Evolutionary conservation across 2,797 vertebrate genomes (phyloP).

Genomic region (Catamblyrhynchus diadema): DNA sequence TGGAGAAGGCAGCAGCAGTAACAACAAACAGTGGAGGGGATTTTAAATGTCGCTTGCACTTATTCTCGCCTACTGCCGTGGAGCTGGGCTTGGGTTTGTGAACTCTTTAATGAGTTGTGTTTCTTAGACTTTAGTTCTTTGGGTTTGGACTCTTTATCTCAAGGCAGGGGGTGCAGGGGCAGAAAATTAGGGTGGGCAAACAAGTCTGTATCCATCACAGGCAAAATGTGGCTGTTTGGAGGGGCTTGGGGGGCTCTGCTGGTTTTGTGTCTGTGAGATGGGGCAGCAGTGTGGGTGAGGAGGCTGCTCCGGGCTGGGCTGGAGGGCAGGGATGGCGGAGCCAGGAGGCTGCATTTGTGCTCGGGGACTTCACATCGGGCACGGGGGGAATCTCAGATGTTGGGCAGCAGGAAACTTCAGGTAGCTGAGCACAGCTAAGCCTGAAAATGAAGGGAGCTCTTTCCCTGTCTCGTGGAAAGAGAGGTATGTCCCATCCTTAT

Average conservation of each 20-base stretch:
- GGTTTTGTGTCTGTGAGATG: not conserved
- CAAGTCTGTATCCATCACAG: not conserved
- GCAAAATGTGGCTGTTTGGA: not conserved
- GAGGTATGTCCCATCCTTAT: not conserved
- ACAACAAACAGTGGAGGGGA: slow-evolving; percentile 14
- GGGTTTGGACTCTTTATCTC: not conserved
- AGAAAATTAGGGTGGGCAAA: not conserved
- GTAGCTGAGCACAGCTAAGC: not conserved
- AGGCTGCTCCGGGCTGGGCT: not conserved
- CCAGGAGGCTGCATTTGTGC: not conserved
- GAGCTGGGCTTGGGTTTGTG: not conserved
- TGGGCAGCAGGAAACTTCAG: not conserved
- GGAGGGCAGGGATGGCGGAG: not conserved
- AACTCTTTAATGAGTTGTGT: slow-evolving; percentile 20
- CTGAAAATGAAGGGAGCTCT: not conserved
- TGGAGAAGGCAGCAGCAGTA: slow-evolving; percentile 29
- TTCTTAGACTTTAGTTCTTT: not conserved
- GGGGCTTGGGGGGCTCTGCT: not conserved
- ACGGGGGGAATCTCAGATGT: not conserved
- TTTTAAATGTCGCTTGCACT: slow-evolving; percentile 5
- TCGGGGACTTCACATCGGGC: not conserved
- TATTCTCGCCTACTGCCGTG: not conserved
- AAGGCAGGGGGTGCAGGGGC: not conserved
- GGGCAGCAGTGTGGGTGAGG: not conserved
- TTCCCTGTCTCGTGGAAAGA: not conserved